Percentiles rank a stretch among this genome's conserved stretches.
Evolutionary conservation across 2,113 vertebrate species (phyloP).

Genomic region (Apaloderma vittatum): DNA sequence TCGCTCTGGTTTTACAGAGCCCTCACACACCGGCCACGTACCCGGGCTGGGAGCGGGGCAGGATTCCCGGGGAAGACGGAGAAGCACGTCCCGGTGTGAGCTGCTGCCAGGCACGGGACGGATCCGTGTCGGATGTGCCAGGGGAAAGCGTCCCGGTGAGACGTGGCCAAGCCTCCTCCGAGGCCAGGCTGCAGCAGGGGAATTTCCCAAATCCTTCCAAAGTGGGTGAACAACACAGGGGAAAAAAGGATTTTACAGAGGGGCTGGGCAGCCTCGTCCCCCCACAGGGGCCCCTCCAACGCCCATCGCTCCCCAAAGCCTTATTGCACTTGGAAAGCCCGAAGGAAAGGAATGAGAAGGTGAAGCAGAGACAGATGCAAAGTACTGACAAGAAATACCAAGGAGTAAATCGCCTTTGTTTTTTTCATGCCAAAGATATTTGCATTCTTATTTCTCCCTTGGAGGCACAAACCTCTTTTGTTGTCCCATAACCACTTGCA

Average conservation of each 20-base stretch:
- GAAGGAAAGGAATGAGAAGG: conserved; percentile 23
- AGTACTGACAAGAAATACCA: conserved; percentile 28
- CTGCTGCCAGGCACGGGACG: accelerated
- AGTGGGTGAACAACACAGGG: accelerated
- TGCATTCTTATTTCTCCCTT: conserved; percentile 50
- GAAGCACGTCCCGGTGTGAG: accelerated
- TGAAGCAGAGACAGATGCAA: conserved; percentile 37
- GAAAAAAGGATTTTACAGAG: accelerated
- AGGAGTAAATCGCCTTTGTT: conserved; percentile 2
- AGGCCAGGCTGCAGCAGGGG: neutral
- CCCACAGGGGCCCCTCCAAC: neutral
- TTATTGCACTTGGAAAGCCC: neutral
- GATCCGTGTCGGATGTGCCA: accelerated
- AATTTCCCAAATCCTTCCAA: neutral
- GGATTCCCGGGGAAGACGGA: accelerated
- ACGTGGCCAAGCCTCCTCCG: neutral
- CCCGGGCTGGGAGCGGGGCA: neutral
- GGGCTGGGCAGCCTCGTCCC: neutral
- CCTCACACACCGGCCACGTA: accelerated
- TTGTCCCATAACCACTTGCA: conserved; percentile 26
- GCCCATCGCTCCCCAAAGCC: neutral
- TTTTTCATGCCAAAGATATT: conserved; percentile 58
- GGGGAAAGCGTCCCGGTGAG: neutral
- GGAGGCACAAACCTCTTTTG: conserved; percentile 52
- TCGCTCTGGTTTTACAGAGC: neutral